Conservation (phyloP, 2,113 vertebrate genomes). For the Tauraco erythrolophus region DNA sequence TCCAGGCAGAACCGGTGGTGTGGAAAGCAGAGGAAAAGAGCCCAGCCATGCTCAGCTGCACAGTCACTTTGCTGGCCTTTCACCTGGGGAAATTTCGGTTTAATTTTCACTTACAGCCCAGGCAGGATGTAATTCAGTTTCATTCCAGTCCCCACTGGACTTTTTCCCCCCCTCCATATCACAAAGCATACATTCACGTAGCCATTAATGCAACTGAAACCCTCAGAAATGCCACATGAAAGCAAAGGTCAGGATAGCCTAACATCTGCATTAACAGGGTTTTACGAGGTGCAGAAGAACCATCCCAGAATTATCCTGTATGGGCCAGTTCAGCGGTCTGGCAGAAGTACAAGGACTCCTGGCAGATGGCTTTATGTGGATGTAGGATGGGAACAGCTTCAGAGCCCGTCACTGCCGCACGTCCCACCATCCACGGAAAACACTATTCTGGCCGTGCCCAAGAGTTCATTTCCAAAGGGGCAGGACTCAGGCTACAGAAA, state of each 20-base stretch:
- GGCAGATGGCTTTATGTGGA: background rate
- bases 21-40: background rate
- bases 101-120: background rate
- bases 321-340: background rate
- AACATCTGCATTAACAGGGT: background rate
- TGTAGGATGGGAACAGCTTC: background rate
- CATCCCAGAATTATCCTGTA: background rate
- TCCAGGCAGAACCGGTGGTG: background rate
- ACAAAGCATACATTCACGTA: background rate
- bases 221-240: background rate
- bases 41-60: background rate
- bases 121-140: conserved; percentile 22
- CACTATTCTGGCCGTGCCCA: background rate
- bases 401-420: background rate
- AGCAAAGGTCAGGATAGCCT: background rate
- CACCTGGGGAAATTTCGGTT: background rate
- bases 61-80: background rate
- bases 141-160: background rate
- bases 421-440: background rate
- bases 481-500: background rate
- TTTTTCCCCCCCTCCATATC: background rate
- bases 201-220: background rate
- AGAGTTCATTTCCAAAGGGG: background rate
- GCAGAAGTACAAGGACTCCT: background rate
- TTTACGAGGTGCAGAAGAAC: background rate